These are phyloP conservation scores for Coecobrya sp. DNA, from an alignment of 2,888 invertebrate species.

Conservation along the genomic window DNA sequence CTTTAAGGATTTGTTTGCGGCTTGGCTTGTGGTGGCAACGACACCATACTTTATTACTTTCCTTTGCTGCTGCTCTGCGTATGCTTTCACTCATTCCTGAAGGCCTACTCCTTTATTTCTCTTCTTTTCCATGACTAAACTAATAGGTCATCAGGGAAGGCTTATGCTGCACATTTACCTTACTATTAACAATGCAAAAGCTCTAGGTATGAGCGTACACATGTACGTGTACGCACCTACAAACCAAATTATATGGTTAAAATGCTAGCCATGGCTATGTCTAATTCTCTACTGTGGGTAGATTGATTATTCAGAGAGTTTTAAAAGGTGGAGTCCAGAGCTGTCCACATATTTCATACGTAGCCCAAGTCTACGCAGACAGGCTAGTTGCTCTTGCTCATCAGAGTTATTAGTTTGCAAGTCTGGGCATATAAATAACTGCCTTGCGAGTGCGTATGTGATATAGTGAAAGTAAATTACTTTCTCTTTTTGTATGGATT, in stretches of 20 bases:
- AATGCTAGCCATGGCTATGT: background rate
- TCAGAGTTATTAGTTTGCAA: constrained; percentile 25
- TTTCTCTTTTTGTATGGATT: constrained; percentile 17
- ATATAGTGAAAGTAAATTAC: constrained; percentile 7
- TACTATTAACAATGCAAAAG: background rate
- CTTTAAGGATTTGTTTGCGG: constrained; percentile 48
- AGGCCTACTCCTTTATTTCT: background rate
- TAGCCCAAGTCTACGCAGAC: background rate
- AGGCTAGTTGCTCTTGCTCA: background rate
- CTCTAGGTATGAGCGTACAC: background rate
- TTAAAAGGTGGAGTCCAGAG: constrained; percentile 17
- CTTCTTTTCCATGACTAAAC: constrained; percentile 20
- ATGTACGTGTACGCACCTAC: constrained; percentile 9
- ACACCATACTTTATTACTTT: constrained; percentile 45
- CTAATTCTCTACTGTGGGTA: background rate
- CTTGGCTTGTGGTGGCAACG: constrained; percentile 49
- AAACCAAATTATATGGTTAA: background rate
- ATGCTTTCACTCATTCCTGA: background rate
- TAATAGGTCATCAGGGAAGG: constrained; percentile 65
- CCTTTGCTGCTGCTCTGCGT: background rate
- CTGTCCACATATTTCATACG: constrained; percentile 13
- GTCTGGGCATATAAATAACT: background rate
- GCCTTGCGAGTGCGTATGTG: background rate
- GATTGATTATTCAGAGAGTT: constrained; percentile 52
- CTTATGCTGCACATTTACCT: constrained; percentile 18